Conservation (phyloP, 2,888 invertebrate genomes). For the Sphaeridia pumilis region DNA sequence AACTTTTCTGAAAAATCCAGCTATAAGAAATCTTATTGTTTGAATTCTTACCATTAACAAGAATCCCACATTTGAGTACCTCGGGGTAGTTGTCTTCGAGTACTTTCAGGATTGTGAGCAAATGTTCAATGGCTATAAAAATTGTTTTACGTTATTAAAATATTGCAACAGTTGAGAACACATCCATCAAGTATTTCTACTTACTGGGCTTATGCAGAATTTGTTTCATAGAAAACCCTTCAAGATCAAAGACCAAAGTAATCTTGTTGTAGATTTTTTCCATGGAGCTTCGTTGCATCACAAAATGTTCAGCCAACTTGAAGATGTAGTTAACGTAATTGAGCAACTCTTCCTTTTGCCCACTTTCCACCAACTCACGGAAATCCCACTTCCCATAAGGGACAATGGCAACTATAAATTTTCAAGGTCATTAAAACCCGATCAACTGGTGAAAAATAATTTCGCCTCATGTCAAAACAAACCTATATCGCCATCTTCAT, state of each 20-base stretch:
- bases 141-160: too few relatives aligned
- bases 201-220: conserved; percentile 13
- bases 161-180: too few relatives aligned
- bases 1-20: neutral
- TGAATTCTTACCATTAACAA: conserved; percentile 8
- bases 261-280: conserved; percentile 7
- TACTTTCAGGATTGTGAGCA: conserved; percentile 3
- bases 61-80: neutral
- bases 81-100: conserved; percentile 14
- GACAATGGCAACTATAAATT: conserved; percentile 21
- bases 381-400: conserved; percentile 31
- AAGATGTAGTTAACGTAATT: conserved; percentile 13
- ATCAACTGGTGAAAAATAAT: too few relatives aligned
- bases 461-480: too few relatives aligned
- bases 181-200: too few relatives aligned
- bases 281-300: neutral
- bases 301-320: conserved; percentile 6
- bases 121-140: conserved; percentile 10
- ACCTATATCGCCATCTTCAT: conserved; percentile 17
- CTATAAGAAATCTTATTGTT: too few relatives aligned
- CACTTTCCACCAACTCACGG: conserved; percentile 19
- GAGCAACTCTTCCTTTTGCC: conserved; percentile 15
- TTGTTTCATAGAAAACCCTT: conserved; percentile 14
- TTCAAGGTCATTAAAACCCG: too few relatives aligned
- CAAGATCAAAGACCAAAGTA: conserved; percentile 7